phyloP scores from a whole-genome alignment of 2,113 vertebrate genomes.

The Echinops telfairi region DNA sequence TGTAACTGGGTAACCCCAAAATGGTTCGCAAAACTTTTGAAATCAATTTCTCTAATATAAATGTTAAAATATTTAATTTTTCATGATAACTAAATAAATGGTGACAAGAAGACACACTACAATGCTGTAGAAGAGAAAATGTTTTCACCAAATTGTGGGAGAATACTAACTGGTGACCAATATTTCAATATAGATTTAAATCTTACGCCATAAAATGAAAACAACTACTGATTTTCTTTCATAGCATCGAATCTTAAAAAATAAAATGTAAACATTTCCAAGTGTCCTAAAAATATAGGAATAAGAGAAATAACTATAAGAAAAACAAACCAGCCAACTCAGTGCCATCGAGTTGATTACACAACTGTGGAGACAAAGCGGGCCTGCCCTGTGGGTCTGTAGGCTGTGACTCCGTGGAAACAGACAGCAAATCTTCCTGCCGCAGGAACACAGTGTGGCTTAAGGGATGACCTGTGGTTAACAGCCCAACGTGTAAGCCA shows the following conservation, averaged over 20 bases:
- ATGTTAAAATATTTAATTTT: slow-evolving; percentile 3
- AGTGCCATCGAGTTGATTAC: no score
- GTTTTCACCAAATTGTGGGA: background rate
- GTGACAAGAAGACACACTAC: background rate
- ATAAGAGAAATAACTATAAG: no score
- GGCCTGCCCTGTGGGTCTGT: no score
- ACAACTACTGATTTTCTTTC: slow-evolving; percentile 18
- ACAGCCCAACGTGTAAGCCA: no score
- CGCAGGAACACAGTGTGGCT: no score
- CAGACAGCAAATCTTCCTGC: no score
- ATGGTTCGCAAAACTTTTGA: background rate
- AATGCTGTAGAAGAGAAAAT: background rate
- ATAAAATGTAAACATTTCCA: slow-evolving; percentile 2
- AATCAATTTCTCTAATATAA: background rate
- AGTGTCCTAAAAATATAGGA: background rate
- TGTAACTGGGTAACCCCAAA: background rate
- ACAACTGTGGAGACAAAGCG: no score
- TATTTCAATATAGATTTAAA: slow-evolving; percentile 23
- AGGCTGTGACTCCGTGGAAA: no score
- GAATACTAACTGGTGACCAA: background rate
- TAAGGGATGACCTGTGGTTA: no score
- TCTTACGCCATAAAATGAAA: background rate
- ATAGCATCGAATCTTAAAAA: slow-evolving; percentile 23
- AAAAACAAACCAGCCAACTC: no score
- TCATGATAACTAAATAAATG: background rate